phyloP scores from a whole-genome alignment of 2,113 vertebrate genomes.

The Microtus montanus region DNA sequence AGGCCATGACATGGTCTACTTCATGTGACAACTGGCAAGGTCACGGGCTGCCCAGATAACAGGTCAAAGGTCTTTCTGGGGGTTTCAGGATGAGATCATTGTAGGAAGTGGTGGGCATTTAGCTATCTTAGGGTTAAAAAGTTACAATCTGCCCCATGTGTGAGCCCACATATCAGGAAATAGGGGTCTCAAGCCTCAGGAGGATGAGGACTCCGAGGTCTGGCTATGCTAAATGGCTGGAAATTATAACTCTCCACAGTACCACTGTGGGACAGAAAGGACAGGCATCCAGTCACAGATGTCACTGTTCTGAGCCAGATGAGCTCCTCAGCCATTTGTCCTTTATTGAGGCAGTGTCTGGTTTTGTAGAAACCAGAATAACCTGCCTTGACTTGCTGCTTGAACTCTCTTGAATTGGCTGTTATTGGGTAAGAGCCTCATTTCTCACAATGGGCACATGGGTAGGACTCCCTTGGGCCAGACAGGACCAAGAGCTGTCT shows the following conservation, averaged over 20 bases:
- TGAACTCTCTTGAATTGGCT: background rate
- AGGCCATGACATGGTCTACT: fast-evolving
- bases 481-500: background rate
- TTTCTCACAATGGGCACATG: background rate
- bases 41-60: background rate
- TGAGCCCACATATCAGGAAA: background rate
- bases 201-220: no score
- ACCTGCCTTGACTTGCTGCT: background rate
- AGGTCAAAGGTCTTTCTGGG: background rate
- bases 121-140: background rate
- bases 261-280: no score
- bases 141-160: background rate
- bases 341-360: no score
- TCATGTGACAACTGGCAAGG: background rate
- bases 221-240: no score
- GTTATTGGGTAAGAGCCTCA: background rate
- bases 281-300: background rate
- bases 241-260: background rate
- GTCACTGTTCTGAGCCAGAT: background rate
- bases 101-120: background rate
- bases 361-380: background rate
- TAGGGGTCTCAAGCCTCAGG: background rate
- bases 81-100: background rate
- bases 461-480: background rate
- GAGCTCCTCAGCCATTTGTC: background rate